These are phyloP conservation scores for Trachelus stipa DNA, from an alignment of 2,888 invertebrate genomes.

Conservation along the genomic window DNA sequence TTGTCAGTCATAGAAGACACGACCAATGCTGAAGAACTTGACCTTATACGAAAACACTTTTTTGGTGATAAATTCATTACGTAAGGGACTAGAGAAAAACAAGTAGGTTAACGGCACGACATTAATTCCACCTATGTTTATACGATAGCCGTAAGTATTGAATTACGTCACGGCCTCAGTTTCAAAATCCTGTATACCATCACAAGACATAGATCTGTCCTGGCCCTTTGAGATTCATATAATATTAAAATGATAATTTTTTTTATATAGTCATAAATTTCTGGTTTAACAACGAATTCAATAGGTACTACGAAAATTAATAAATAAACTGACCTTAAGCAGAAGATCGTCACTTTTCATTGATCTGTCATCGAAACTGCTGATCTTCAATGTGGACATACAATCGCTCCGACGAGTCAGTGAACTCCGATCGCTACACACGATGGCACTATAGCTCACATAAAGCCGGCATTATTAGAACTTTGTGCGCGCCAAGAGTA, in stretches of 20 bases:
- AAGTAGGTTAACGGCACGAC: background rate
- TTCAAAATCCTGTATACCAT: background rate
- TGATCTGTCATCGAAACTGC: background rate
- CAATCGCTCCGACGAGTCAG: background rate
- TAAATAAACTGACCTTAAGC: background rate
- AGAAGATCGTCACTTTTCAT: background rate
- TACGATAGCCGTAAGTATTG: background rate
- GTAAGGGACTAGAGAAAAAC: background rate
- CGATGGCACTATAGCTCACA: constrained; percentile 28
- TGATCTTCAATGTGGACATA: background rate
- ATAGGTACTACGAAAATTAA: background rate
- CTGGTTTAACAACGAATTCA: background rate
- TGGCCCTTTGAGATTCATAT: background rate
- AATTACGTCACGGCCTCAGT: background rate
- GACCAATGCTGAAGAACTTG: background rate
- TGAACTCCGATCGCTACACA: constrained; percentile 17
- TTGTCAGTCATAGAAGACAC: background rate
- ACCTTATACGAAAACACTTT: background rate
- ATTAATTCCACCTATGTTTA: background rate
- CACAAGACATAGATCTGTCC: background rate
- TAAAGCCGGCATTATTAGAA: constrained; percentile 62
- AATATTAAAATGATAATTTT: background rate
- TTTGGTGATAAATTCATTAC: background rate
- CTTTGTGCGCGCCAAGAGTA: constrained; percentile 41
- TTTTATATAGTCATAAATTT: background rate